Evolutionary conservation across 1,140 invertebrate species (phyloP).

Genomic region (Aphelinus certus): DNA sequence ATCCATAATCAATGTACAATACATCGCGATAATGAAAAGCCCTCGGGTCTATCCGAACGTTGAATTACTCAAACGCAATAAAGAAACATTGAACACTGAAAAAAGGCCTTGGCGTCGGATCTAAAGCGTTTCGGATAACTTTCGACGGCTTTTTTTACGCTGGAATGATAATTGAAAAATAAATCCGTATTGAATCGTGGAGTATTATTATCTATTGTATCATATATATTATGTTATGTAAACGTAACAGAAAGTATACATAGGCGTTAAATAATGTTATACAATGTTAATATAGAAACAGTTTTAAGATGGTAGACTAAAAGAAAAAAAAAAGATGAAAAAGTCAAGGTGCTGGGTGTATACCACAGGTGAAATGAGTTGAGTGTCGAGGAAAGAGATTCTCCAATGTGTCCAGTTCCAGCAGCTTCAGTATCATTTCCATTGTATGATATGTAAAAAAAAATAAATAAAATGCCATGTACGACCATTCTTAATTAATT

Average conservation of each 20-base stretch:
- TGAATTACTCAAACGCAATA: neutral
- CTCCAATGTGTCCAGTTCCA: conserved; percentile 55
- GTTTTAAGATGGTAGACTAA: conserved; percentile 48
- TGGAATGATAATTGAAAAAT: conserved; percentile 34
- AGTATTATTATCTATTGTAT: conserved; percentile 63
- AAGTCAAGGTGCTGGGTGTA: neutral
- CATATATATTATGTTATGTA: conserved; percentile 60
- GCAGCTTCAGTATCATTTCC: conserved; percentile 62
- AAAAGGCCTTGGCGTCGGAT: conserved; percentile 46
- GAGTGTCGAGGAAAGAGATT: conserved; percentile 9
- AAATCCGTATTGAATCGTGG: conserved; percentile 54
- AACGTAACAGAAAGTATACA: conserved; percentile 53
- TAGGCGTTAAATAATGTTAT: conserved; percentile 57
- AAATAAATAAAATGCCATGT: conserved; percentile 56
- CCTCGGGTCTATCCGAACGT: conserved; percentile 40
- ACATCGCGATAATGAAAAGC: conserved; percentile 43
- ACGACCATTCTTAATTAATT: conserved; percentile 38
- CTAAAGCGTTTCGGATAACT: conserved; percentile 39
- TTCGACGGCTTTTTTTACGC: conserved; percentile 48
- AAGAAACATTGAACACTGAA: conserved; percentile 41
- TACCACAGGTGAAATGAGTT: neutral
- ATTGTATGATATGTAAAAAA: conserved; percentile 66
- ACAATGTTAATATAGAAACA: conserved; percentile 48
- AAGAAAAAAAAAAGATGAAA: conserved; percentile 22
- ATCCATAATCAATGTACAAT: conserved; percentile 38